phyloP scores from a whole-genome alignment of 2,113 vertebrate species.

The Pantherophis guttatus region DNA sequence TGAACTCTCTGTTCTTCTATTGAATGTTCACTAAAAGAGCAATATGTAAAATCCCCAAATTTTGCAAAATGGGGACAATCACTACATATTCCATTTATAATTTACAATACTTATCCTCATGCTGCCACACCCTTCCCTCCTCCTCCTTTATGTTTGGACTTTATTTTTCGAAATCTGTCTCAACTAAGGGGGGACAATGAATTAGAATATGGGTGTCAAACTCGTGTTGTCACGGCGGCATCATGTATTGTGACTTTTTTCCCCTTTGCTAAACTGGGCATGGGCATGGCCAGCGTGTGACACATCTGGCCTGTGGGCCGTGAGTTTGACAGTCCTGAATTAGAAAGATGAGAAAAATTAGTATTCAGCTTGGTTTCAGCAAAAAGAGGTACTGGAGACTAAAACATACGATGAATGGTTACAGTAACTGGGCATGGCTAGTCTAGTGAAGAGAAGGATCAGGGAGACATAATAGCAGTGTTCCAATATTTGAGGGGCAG shows the following conservation, averaged over 20 bases:
- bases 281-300: too few relatives aligned
- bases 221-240: fast-evolving
- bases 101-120: background rate
- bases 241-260: too few relatives aligned
- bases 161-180: background rate
- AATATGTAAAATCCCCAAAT: background rate
- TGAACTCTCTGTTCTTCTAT: background rate
- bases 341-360: background rate
- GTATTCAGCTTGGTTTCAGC: background rate
- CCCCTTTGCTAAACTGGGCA: too few relatives aligned
- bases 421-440: too few relatives aligned
- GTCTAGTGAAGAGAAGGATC: too few relatives aligned
- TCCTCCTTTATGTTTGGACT: background rate
- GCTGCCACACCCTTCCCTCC: background rate
- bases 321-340: background rate
- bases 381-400: background rate
- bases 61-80: background rate
- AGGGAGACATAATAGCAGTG: too few relatives aligned
- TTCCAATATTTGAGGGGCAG: too few relatives aligned
- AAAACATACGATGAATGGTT: too few relatives aligned
- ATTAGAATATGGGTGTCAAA: background rate
- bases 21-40: background rate
- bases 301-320: too few relatives aligned
- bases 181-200: background rate
- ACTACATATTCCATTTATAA: background rate